Evolutionary conservation across 2,888 invertebrate genomes (phyloP), one percentile per base, ranked within the genome.

Genomic region (Plagiodera versicolora): DNA sequence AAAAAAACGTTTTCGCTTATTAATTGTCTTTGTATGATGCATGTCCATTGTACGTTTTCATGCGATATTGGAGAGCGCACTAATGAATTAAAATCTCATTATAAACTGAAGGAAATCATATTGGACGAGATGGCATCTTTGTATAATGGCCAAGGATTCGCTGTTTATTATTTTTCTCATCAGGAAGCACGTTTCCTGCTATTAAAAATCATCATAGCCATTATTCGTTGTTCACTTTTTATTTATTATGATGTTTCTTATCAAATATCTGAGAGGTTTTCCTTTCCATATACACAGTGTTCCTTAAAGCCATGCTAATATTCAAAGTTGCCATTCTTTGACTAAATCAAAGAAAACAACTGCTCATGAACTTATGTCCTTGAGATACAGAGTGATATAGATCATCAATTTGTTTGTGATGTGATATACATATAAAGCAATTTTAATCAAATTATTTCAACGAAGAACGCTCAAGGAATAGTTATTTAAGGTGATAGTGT

Each of bases 91-190:
- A 48, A 57, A 30, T 19, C 24, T 19, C 11, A 49, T 57, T 57
- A 30, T 49, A 44, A 45, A 57, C 50, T 50, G 11, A 18, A 50
- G 57, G 57, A 57, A 57, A 50, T 57, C 16, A 19, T 39, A 32
- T 51, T 16, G 50, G 57, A n/a, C 3, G 45, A 57, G 57, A 57
- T 57, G 57, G 14, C 45, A 45, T 57, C 48, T 56, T 48, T 48
- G 39, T 48, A 47, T 20, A 39, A 45, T 30, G 50, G 57, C 45
- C 57, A 57, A 57, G 57, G 57, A 18, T 16, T 45, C n/a, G 18
- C 30, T 32, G 50, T 50, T 57, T 24, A 45, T 46, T 49, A 10
- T 11, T 57, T 50, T 45, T 50, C 50, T 50, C 16, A 20, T 14
- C 39, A 30, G 57, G 57, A 57, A 45, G 45, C 18, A 10, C 49